phyloP scores from a whole-genome alignment of 1,140 invertebrate species.

The Temnothorax longispinosus region DNA sequence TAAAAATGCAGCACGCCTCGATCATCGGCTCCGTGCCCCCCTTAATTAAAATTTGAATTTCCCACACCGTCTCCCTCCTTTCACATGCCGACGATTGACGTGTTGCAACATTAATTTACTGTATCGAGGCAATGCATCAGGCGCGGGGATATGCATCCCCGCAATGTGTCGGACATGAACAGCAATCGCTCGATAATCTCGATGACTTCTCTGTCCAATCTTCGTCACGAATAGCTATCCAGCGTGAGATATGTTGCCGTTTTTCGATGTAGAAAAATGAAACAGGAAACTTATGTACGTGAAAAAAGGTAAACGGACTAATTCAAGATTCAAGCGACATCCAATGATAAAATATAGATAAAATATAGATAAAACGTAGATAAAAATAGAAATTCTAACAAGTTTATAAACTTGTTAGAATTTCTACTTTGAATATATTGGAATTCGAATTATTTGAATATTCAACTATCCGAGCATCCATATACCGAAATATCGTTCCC shows the following conservation, averaged over 20 bases:
- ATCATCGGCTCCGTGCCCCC: neutral
- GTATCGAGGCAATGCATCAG: neutral
- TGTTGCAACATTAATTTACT: slow-evolving; percentile 34
- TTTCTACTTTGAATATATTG: neutral
- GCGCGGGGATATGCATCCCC: neutral
- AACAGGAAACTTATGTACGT: neutral
- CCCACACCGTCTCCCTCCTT: neutral
- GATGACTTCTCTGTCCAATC: slow-evolving; percentile 17
- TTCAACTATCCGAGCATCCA: neutral
- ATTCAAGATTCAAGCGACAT: neutral
- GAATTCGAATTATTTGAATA: neutral
- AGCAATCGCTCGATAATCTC: neutral
- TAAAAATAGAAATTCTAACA: too few relatives aligned
- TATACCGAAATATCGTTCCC: neutral
- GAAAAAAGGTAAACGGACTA: neutral
- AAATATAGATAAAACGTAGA: neutral
- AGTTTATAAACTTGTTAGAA: neutral
- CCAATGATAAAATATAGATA: neutral
- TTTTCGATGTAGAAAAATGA: neutral
- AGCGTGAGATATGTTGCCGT: neutral
- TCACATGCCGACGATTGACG: neutral
- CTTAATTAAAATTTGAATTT: slow-evolving; percentile 52
- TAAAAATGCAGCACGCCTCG: neutral
- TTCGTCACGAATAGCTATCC: neutral
- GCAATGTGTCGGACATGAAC: neutral